Percentiles rank a stretch among this genome's conserved stretches.
phyloP scores from a whole-genome alignment of 1,140 invertebrate genomes.

The Aporrectodea caliginosa region DNA sequence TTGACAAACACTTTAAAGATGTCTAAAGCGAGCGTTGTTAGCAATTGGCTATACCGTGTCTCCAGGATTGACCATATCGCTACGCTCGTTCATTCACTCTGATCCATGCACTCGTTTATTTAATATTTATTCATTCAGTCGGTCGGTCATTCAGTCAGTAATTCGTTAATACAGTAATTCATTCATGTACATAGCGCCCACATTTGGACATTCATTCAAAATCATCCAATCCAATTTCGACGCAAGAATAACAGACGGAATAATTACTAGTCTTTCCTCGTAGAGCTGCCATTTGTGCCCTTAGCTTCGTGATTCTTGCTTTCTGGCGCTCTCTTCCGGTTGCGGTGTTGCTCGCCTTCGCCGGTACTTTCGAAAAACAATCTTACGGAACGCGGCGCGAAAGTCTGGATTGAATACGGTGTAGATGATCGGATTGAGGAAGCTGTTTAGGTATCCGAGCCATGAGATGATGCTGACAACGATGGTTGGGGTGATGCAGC shows the following conservation, averaged over 20 bases:
- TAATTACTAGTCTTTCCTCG: no score
- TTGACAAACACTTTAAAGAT: no score
- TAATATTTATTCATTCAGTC: no score
- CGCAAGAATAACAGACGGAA: background rate
- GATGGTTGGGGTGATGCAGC: conserved; percentile 46
- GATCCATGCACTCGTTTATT: no score
- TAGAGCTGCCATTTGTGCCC: background rate
- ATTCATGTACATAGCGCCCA: background rate
- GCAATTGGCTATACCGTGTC: no score
- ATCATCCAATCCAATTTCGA: background rate
- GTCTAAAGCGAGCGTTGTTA: no score
- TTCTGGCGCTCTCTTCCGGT: background rate
- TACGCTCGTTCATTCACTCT: no score
- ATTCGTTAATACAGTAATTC: no score
- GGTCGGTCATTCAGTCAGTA: no score
- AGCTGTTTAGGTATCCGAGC: conserved; percentile 54
- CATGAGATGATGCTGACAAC: conserved; percentile 52
- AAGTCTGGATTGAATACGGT: conserved; percentile 55
- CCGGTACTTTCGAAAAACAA: conserved; percentile 55
- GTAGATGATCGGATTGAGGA: conserved; percentile 55
- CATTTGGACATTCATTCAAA: background rate
- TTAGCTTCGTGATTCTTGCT: no score
- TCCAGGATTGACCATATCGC: no score
- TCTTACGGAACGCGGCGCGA: conserved; percentile 51
- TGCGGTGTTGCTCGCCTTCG: background rate